Evolutionary conservation across 2,113 vertebrate species (phyloP).

Genomic region (Notothenia rossii): DNA sequence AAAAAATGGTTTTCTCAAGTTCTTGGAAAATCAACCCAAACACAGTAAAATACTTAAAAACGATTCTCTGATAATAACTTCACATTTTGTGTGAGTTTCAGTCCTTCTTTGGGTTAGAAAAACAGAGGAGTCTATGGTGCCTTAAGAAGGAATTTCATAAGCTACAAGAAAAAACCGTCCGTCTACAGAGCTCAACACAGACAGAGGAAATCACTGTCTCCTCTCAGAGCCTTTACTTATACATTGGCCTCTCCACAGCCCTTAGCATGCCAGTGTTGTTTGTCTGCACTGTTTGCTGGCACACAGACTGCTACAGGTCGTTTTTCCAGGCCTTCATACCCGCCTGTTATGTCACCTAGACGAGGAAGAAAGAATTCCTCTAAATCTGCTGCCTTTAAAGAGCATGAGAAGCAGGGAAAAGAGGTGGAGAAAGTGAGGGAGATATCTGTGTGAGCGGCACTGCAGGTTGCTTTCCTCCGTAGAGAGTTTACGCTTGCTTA

Average conservation of each 20-base stretch:
- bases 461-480: slow-evolving; percentile 64
- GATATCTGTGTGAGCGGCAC: slow-evolving; percentile 13
- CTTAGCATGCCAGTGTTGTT: slow-evolving; percentile 27
- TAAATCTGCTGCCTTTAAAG: slow-evolving; percentile 51
- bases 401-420: slow-evolving; percentile 15
- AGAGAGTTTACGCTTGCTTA: slow-evolving; percentile 66
- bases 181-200: background rate
- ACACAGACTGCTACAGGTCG: slow-evolving; percentile 26
- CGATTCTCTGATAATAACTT: background rate
- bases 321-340: slow-evolving; percentile 49
- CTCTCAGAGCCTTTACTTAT: background rate
- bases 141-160: background rate
- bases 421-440: background rate
- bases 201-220: slow-evolving; percentile 43
- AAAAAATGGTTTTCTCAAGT: background rate
- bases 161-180: background rate
- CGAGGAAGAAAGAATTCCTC: slow-evolving; percentile 53
- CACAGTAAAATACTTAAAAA: background rate
- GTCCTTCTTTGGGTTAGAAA: background rate
- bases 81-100: background rate
- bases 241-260: background rate
- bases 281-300: slow-evolving; percentile 48
- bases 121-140: too few species aligned
- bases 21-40: too few species aligned
- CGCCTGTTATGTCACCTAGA: slow-evolving; percentile 64